Evolutionary conservation across 2,797 vertebrate genomes (phyloP).

Genomic region (Rhodeus uyekii): DNA sequence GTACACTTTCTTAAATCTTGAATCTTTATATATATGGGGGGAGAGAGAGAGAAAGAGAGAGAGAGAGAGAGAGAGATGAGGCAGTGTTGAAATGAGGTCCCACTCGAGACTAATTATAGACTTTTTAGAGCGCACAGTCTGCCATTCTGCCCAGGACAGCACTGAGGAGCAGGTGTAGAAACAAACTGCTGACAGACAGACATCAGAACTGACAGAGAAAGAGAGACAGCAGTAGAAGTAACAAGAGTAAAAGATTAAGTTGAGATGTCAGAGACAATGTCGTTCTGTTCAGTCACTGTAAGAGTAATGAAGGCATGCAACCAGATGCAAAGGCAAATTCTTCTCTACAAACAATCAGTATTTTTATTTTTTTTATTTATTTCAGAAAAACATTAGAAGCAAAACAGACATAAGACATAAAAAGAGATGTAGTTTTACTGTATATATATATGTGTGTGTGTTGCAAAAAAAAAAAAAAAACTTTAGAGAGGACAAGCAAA

Average conservation of each 20-base stretch:
- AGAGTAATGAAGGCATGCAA: neutral
- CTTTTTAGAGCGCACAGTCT: constrained; percentile 48
- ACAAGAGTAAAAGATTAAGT: constrained; percentile 25
- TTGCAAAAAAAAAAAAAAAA: too few relatives aligned
- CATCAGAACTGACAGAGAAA: constrained; percentile 34
- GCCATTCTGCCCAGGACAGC: constrained; percentile 46
- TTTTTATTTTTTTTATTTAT: neutral
- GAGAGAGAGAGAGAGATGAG: neutral
- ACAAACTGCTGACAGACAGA: constrained; percentile 43
- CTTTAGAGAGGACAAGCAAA: too few relatives aligned
- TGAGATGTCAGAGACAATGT: constrained; percentile 18
- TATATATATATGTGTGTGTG: too few relatives aligned
- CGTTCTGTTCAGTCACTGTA: neutral
- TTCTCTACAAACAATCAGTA: neutral
- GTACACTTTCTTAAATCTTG: neutral
- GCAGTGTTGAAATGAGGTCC: constrained; percentile 26
- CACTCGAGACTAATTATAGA: constrained; percentile 54
- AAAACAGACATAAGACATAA: neutral
- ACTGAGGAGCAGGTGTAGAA: constrained; percentile 46
- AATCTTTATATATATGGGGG: neutral
- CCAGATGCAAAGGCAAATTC: neutral
- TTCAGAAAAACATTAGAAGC: neutral
- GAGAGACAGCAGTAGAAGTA: constrained; percentile 14
- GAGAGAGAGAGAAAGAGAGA: neutral
- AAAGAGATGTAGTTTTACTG: too few relatives aligned